Conservation (phyloP, 1,140 invertebrate species). For the Phymastichus coffea region DNA sequence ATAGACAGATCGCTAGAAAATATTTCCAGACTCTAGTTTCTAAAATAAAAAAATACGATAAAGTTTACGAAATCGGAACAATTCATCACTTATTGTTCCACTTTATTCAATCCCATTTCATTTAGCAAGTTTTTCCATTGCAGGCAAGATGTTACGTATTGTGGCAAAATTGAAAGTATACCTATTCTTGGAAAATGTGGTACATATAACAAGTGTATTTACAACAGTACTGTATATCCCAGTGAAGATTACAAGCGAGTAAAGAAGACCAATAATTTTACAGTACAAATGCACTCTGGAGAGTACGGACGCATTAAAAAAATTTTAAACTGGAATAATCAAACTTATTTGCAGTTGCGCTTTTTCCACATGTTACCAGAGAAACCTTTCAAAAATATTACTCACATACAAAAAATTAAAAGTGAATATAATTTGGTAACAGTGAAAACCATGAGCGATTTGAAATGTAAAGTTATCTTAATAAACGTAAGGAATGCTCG, state of each 20-base stretch:
- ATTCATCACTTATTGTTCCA: neutral
- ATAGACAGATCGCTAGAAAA: conserved; percentile 20
- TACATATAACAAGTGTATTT: too few species aligned
- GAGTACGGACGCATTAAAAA: too few species aligned
- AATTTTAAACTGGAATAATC: neutral
- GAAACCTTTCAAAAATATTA: neutral
- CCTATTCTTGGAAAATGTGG: neutral
- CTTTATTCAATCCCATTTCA: too few species aligned
- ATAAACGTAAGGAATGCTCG: too few species aligned
- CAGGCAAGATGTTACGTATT: too few species aligned
- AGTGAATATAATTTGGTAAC: neutral
- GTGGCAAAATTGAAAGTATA: neutral
- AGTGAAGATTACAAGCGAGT: too few species aligned
- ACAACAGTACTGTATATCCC: too few species aligned
- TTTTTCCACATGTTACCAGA: neutral
- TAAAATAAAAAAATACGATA: neutral
- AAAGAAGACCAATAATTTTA: too few species aligned
- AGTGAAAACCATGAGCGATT: neutral
- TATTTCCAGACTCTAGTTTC: neutral
- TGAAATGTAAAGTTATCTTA: neutral
- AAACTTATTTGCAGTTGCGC: neutral
- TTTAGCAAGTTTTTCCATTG: too few species aligned
- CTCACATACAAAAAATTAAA: neutral
- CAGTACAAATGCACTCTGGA: too few species aligned
- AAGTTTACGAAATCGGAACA: neutral